Conservation (phyloP, 2,113 vertebrate species). For the Epinephelus moara region DNA sequence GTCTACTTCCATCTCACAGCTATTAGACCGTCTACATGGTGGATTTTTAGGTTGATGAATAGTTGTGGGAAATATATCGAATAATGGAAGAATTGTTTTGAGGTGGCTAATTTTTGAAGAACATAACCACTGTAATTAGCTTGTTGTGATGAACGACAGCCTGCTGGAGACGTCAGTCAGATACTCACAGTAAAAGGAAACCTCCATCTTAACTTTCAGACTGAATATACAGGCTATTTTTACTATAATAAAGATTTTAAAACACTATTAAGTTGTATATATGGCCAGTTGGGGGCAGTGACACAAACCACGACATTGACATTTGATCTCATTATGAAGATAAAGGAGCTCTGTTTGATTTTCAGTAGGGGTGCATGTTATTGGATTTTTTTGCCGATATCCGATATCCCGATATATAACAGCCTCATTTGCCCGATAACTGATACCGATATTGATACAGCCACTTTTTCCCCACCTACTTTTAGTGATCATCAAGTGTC, state of each 20-base stretch:
- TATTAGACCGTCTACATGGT: conserved; percentile 17
- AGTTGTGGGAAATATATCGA: not conserved
- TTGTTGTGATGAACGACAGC: not conserved
- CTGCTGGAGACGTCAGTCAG: not conserved
- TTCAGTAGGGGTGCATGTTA: too few species aligned
- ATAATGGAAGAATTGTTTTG: not conserved
- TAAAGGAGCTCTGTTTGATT: too few species aligned
- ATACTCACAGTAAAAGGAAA: not conserved
- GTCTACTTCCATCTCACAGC: conserved; percentile 6
- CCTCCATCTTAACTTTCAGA: not conserved
- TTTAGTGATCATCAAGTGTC: too few species aligned
- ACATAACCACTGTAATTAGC: not conserved
- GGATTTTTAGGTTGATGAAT: not conserved
- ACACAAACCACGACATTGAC: not conserved
- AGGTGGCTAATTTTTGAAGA: not conserved
- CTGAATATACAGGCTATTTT: not conserved
- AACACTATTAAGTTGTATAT: not conserved
- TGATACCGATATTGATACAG: too few species aligned
- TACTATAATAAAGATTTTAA: not conserved
- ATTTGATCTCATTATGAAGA: not conserved
- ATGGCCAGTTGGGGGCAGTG: not conserved
- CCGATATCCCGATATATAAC: too few species aligned
- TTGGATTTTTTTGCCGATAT: too few species aligned
- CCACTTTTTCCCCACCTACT: too few species aligned
- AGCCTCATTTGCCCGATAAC: too few species aligned